Evolutionary conservation across 2,888 invertebrate genomes (phyloP), one percentile per base, ranked within the genome.

Genomic region (Stenichneumon culpator): DNA sequence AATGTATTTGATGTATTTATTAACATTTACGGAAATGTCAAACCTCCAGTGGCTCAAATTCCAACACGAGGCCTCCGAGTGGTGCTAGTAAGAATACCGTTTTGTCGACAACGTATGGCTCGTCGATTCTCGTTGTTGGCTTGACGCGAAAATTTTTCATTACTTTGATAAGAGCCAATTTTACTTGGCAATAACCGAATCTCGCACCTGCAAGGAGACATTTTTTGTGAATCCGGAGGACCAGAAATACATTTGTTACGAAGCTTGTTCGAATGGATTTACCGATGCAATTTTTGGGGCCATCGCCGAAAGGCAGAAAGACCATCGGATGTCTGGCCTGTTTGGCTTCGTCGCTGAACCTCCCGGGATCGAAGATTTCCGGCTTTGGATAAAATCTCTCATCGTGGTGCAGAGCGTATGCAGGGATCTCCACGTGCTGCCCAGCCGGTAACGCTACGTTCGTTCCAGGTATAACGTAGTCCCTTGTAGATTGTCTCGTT

Each of bases 241-340:
- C 60, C 22, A n/a, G 14, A 47, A 70, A 32, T 28, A 52, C 22
- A n/a, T 68, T 72, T 11, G 57, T 90, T 1, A 3, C 28, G 22
- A 60, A 60, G 14, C 3, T 60, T 60, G 22, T 28, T 0, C 3
- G 28, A 22, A 19, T 19, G 25, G 22, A 50, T 54, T 68, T 69
- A 92, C 93, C 93, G 25, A 93, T 93, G 60, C 93, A 93, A 86
- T 92, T 92, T 78, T 91, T 89, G 0, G 93, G 93, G 0, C 93
- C 93, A 82, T 91, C 88, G 5, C 93, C 93, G 77, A 93, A 93
- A 2, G 91, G 90, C 28, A 92, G 52, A 86, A 72, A 90, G 5
- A 44, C 6, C 90, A 90, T 91, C 3, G 88, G 89, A 65, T 91
- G 90, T 57, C 91, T 88, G 0, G 75, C 65, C 11, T 79, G 73